Base-by-base conservation (phyloP, 2,113 vertebrate genomes). In the Pedionomus torquatus region DNA sequence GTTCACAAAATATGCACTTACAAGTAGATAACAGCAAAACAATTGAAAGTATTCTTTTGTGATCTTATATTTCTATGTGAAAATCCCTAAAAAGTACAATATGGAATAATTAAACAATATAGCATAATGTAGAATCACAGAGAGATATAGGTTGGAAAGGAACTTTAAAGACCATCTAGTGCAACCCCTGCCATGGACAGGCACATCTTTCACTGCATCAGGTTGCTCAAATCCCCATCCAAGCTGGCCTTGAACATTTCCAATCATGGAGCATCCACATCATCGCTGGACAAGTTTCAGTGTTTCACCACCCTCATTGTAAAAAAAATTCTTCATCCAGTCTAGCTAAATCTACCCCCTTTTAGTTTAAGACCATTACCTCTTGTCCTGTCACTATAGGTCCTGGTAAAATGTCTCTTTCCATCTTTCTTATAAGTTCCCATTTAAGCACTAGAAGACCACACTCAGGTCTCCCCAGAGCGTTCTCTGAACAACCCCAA, bases 401-500 rank as follows among this genome's bases (percentile, higher is more conserved):
- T 19, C 19, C 46, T 63, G 11, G 18, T 16, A 61, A 54, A 25
- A 35, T 24, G 6, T 44, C 17, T 35, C 19, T 48, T 11, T 30
- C 18, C 19, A 14, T 9, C 57, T 37, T 43, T 72, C 39, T 31
- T 44, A 2, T 31, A 54, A 37, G 68, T 13, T 11, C 26, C 15
- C 3, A 17, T 39, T 37, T 30, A 24, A 18, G 57, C 17, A 31
- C 3, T 8, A 25, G 5, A 30, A 60, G 43, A 25, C 55, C 18
- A 16, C 43, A 17, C 5, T 5, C 9, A 30, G 14, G 26, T 46
- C 17, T 48, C 10, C 21, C 3, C 0, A 2, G 9, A 75, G 11
- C n/a, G 17, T 26, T 48, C n/a, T 39, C 28, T 26, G 15, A 82
- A 33, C 17, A 58, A 39, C 21, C 6, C 17, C 35, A 52, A 30